Base-by-base conservation (phyloP, 1,140 invertebrate genomes). In the Rhyzopertha dominica region DNA sequence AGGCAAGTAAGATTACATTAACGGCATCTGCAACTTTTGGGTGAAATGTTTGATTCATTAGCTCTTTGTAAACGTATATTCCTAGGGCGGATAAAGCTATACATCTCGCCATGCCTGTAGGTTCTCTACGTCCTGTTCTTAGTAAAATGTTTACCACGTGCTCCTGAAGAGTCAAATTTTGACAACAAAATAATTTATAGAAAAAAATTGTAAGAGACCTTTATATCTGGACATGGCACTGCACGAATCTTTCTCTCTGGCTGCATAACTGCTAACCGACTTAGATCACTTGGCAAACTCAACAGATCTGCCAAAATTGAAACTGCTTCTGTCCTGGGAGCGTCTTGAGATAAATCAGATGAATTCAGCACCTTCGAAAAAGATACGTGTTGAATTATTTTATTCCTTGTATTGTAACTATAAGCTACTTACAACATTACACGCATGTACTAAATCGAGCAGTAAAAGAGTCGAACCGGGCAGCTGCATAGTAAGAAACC, bases 371-470 rank as follows among this genome's bases (percentile, higher is more conserved):
- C n/a, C n/a, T n/a, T n/a, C n/a, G n/a, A n/a, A n/a, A n/a, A n/a
- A n/a, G n/a, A n/a, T n/a, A n/a, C n/a, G n/a, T n/a, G n/a, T n/a
- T n/a, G n/a, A n/a, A n/a, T n/a, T n/a, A n/a, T n/a, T n/a, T n/a
- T n/a, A n/a, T n/a, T n/a, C n/a, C n/a, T n/a, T n/a, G n/a, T n/a
- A n/a, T n/a, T n/a, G n/a, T n/a, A n/a, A n/a, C n/a, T n/a, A n/a
- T n/a, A n/a, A n/a, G n/a, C n/a, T n/a, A n/a, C n/a, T n/a, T n/a
- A n/a, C 80, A 4, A 86, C 80, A 53, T 90, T 88, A 50, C 88
- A 86, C 8, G 92, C 92, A 63, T 90, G 84, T 26, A 97, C 84
- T 54, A 96, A 87, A 71, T 98, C 92, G 16, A 93, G 68, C 7
- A 93, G 70, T 1, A 98, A 71, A 35, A 96, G 71, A 5, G 91